phyloP scores from a whole-genome alignment of 2,888 invertebrate genomes.

The Cordilura impudica region DNA sequence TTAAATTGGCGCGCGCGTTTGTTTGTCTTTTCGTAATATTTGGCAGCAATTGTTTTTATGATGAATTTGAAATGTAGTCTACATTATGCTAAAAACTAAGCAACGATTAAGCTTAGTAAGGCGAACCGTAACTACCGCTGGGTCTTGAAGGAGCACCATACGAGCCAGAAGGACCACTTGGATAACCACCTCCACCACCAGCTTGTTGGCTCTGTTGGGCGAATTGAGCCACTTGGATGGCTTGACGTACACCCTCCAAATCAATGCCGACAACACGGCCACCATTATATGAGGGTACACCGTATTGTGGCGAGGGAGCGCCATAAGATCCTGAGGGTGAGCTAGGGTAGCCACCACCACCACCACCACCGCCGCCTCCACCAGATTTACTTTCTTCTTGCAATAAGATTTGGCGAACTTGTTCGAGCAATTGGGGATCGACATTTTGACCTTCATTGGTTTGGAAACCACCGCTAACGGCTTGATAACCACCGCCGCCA shows the following conservation, averaged over 20 bases:
- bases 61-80: conserved; percentile 58
- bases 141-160: conserved; percentile 82
- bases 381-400: conserved; percentile 86
- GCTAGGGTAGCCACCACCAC: conserved; percentile 77
- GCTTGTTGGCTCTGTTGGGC: conserved; percentile 87
- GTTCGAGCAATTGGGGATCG: conserved; percentile 88
- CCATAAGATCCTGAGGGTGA: conserved; percentile 80
- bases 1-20: conserved; percentile 56
- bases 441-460: conserved; percentile 91
- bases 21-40: conserved; percentile 61
- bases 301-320: conserved; percentile 83
- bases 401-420: conserved; percentile 90
- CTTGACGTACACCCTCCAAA: conserved; percentile 90
- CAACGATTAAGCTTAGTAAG: conserved; percentile 69
- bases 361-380: conserved; percentile 78
- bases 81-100: conserved; percentile 60
- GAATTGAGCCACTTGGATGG: conserved; percentile 92
- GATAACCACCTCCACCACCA: conserved; percentile 79
- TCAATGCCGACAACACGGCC: conserved; percentile 87
- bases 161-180: conserved; percentile 80
- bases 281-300: conserved; percentile 81
- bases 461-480: conserved; percentile 88
- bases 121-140: conserved; percentile 84
- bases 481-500: conserved; percentile 86
- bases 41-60: conserved; percentile 59